Evolutionary conservation across 30 jellyfish, hydroid and myxozoan species (phyloP), one percentile per base, ranked within the genome.

Genomic region (Aurelia sp.): DNA sequence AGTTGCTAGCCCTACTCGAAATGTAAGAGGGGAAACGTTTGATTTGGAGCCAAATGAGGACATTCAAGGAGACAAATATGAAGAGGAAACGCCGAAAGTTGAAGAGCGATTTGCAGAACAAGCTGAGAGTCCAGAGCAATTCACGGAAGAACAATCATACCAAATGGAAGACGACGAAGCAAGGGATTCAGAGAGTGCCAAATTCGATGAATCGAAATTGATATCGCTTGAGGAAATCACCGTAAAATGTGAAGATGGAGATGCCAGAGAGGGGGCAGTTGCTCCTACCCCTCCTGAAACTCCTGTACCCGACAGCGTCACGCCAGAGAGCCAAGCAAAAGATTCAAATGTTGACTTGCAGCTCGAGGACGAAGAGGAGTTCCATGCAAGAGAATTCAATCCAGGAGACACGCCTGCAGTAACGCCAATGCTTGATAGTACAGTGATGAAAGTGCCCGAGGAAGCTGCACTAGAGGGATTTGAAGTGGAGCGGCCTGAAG

Each of bases 281-380:
- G 93, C 93, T 8, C 93, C 93, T 7, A 72, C 93, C 76, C 93
- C 93, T 0, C 93, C 93, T 13, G 93, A 84, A 70, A 84, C 93
- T 44, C 93, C 93, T 33, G 87, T 84, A 2, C 93, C 93, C 2
- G 93, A 84, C 20, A 73, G 27, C 13, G 76, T 48, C 44, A 13
- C 76, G 13, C 75, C 78, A 9, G 82, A 63, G 72, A 7, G 75
- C 47, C 51, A 74, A 18, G 72, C 41, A 9, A 30, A 59, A 44
- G 55, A 30, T 15, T 48, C 67, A 2, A 24, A 20, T 20, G 52
- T 19, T 24, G 80, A 13, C 3, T 21, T 61, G 48, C 86, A 57
- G 81, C 80, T 27, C 4, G 71, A 44, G 55, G 55, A 13, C 9
- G 55, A 44, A 44, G 55, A 44, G 15, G 55, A 44, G 55, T 44